These are phyloP conservation scores for Sphyrna mokarran DNA, from an alignment of 2,113 vertebrate genomes.

Conservation along the genomic window DNA sequence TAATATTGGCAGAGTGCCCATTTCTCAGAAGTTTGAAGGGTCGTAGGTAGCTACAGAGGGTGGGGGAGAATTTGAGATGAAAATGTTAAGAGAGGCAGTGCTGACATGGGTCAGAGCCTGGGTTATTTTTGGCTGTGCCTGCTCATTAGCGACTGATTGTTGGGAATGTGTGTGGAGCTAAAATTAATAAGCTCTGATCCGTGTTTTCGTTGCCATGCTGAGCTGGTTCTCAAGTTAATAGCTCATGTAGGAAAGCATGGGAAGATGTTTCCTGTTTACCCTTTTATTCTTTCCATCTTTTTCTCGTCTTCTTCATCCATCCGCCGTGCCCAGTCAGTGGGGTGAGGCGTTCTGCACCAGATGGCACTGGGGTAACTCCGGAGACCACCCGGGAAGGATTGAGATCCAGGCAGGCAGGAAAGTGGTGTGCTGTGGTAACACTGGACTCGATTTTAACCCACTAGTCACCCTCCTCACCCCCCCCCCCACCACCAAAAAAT, in stretches of 20 bases:
- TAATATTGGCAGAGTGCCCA: neutral
- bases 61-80: neutral
- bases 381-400: too few relatives aligned
- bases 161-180: neutral
- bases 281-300: neutral
- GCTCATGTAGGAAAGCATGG: neutral
- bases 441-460: too few relatives aligned
- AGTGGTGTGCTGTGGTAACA: too few relatives aligned
- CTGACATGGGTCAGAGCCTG: neutral
- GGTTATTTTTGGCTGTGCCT: neutral
- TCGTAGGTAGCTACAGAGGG: neutral
- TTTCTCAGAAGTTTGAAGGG: too few relatives aligned
- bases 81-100: neutral
- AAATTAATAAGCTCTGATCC: neutral
- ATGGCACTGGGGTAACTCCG: neutral
- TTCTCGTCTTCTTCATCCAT: neutral
- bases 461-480: too few relatives aligned
- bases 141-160: neutral
- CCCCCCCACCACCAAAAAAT: too few relatives aligned
- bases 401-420: neutral
- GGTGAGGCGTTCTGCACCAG: neutral
- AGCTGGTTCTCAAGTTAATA: neutral
- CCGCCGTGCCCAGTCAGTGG: neutral
- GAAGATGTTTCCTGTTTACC: neutral
- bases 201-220: neutral